Conservation (phyloP, 2,888 invertebrate species). For the Strigamia maritima region DNA sequence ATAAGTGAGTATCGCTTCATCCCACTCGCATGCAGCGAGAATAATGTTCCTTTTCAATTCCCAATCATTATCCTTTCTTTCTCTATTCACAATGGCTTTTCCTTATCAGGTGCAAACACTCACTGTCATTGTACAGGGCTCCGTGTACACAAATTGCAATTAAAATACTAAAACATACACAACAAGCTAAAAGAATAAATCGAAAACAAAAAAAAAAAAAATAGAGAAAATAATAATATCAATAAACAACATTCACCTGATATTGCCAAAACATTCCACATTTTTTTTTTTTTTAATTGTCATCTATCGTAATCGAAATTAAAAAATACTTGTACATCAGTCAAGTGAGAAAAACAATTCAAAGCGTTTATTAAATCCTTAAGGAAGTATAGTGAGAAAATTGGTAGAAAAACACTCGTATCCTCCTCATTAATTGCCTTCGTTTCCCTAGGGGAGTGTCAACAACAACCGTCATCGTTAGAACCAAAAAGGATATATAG, state of each 20-base stretch:
- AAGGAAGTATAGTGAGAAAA: not conserved
- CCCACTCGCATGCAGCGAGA: not conserved
- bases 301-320: no score
- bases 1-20: slow-evolving; percentile 9
- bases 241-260: not conserved
- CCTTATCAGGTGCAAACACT: slow-evolving; percentile 32
- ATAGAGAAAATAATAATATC: no score
- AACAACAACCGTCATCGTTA: not conserved
- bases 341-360: not conserved
- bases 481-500: not conserved
- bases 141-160: slow-evolving; percentile 2
- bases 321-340: not conserved
- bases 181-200: not conserved
- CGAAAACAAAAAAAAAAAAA: not conserved
- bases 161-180: not conserved
- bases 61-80: slow-evolving; percentile 22
- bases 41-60: slow-evolving; percentile 24
- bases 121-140: slow-evolving; percentile 2
- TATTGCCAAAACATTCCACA: not conserved
- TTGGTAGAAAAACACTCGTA: slow-evolving; percentile 17
- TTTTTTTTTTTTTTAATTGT: not conserved
- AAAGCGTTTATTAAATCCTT: slow-evolving; percentile 13
- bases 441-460: not conserved
- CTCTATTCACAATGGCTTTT: slow-evolving; percentile 13
- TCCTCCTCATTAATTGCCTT: slow-evolving; percentile 14